phyloP scores from a whole-genome alignment of 1,140 invertebrate species.

The Drosophila bocki region DNA sequence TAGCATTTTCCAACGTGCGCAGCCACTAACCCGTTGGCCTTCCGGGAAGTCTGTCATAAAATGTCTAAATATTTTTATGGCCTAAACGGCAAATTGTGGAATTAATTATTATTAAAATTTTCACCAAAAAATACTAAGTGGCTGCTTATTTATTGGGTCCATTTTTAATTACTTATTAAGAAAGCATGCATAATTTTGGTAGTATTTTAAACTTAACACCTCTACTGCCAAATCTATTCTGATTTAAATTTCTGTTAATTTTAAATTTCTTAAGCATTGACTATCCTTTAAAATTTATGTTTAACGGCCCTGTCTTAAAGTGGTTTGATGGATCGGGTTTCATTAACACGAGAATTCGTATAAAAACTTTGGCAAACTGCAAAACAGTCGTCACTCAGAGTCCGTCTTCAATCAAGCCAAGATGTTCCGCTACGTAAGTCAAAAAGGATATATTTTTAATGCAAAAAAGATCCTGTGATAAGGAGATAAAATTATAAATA shows the following conservation, averaged over 20 bases:
- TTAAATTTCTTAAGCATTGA: neutral
- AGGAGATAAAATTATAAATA: too few relatives aligned
- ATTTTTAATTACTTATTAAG: slow-evolving; percentile 14
- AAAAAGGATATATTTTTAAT: neutral
- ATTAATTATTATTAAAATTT: slow-evolving; percentile 35
- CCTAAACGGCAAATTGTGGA: slow-evolving; percentile 11
- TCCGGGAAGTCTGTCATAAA: slow-evolving; percentile 39
- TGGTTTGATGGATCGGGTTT: slow-evolving; percentile 48
- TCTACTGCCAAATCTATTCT: neutral
- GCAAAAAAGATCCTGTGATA: neutral
- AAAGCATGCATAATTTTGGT: slow-evolving; percentile 5
- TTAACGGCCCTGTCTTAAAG: slow-evolving; percentile 21
- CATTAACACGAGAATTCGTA: slow-evolving; percentile 50
- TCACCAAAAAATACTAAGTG: slow-evolving; percentile 9
- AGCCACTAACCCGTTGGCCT: slow-evolving; percentile 41
- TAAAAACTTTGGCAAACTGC: slow-evolving; percentile 57
- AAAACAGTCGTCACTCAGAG: slow-evolving; percentile 55
- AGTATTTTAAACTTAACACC: neutral
- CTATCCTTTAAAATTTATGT: slow-evolving; percentile 15
- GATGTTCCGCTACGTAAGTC: slow-evolving; percentile 81
- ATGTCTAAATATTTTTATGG: slow-evolving; percentile 28
- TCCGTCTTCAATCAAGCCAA: slow-evolving; percentile 42
- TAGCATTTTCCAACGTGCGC: slow-evolving; percentile 27
- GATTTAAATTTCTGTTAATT: neutral
- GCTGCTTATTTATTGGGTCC: slow-evolving; percentile 20